phyloP scores from a whole-genome alignment of 2,113 vertebrate species.

The Pseudorectes ferrugineus region DNA sequence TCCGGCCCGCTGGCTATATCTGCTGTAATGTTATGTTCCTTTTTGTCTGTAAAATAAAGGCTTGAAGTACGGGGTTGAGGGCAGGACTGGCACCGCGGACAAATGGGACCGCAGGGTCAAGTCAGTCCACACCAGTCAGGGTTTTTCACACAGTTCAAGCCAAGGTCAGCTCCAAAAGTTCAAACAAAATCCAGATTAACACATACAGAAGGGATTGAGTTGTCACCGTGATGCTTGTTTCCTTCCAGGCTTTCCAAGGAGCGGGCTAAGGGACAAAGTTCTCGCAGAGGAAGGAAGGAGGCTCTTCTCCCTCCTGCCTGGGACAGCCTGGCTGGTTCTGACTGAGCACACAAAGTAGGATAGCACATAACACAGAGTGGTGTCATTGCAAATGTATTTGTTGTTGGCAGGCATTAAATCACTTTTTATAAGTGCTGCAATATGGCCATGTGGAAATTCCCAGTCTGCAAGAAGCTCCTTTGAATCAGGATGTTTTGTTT shows the following conservation, averaged over 20 bases:
- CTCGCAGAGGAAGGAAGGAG: neutral
- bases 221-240: conserved; percentile 44
- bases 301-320: neutral
- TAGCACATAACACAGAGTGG: neutral
- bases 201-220: conserved; percentile 56
- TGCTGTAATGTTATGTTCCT: conserved; percentile 38
- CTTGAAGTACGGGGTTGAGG: conserved; percentile 8
- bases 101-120: conserved; percentile 32
- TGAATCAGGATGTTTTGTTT: conserved; percentile 59
- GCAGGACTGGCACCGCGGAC: neutral
- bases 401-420: conserved; percentile 65
- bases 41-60: conserved; percentile 50
- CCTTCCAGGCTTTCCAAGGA: conserved; percentile 21
- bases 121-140: conserved; percentile 52
- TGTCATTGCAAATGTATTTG: conserved; percentile 56
- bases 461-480: conserved; percentile 51
- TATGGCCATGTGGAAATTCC: conserved; percentile 62
- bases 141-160: conserved; percentile 62
- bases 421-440: conserved; percentile 62
- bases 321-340: neutral
- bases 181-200: conserved; percentile 68
- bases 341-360: neutral
- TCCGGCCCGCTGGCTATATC: neutral
- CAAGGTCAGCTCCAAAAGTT: conserved; percentile 65
- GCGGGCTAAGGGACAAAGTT: neutral